Conservation (phyloP, 2,113 vertebrate genomes). For the Campylomormyrus tamandua region DNA sequence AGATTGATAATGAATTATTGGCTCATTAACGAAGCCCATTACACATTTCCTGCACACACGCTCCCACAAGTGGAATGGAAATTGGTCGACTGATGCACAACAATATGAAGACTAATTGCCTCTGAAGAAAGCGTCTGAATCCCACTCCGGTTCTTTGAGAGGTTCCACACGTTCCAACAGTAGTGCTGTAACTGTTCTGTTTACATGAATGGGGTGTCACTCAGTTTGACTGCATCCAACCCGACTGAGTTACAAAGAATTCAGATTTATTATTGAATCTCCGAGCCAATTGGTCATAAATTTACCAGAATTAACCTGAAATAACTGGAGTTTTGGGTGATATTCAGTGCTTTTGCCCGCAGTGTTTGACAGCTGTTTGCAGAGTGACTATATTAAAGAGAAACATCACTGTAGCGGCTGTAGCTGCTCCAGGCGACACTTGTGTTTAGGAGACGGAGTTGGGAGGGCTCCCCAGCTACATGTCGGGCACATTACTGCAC, state of each 20-base stretch:
- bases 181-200: conserved; percentile 34
- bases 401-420: not conserved
- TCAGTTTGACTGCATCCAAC: not conserved
- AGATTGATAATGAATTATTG: conserved; percentile 72
- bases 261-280: not conserved
- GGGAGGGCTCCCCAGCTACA: not conserved
- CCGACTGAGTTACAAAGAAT: not conserved
- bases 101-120: conserved; percentile 70
- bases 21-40: conserved; percentile 72
- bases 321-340: not conserved
- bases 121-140: conserved; percentile 60
- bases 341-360: not conserved
- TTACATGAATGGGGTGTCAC: not conserved
- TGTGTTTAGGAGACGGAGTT: not conserved
- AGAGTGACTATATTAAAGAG: not conserved
- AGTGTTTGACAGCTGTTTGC: not conserved
- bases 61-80: conserved; percentile 57
- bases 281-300: not conserved
- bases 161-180: conserved; percentile 41
- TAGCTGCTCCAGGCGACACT: not conserved
- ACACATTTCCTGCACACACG: conserved; percentile 64
- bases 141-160: conserved; percentile 48
- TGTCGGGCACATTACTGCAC: no score
- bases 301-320: not conserved
- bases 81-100: conserved; percentile 61